phyloP scores from a whole-genome alignment of 2,113 vertebrate genomes.

The Marcusenius ussheri region DNA sequence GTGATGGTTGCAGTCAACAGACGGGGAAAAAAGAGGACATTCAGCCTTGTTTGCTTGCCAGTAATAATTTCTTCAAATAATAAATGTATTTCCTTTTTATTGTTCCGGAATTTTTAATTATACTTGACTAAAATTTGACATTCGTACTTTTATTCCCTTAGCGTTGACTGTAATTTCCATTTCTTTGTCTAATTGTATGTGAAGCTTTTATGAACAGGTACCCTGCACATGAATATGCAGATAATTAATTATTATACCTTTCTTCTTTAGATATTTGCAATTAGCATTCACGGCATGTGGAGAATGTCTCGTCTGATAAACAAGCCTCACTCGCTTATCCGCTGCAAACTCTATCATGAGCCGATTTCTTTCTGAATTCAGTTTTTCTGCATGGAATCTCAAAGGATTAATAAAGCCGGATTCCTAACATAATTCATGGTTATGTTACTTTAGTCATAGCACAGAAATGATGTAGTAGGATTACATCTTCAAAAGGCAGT shows the following conservation, averaged over 20 bases:
- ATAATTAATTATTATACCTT: slow-evolving; percentile 13
- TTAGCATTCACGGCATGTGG: background rate
- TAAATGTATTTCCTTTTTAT: background rate
- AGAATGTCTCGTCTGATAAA: background rate
- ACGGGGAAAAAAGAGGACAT: too few species aligned
- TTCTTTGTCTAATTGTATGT: background rate
- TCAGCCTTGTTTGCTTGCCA: background rate
- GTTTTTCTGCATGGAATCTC: background rate
- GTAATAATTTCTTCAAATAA: background rate
- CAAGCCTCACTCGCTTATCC: background rate
- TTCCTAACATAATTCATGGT: background rate
- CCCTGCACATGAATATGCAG: background rate
- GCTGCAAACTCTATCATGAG: background rate
- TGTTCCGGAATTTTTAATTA: background rate
- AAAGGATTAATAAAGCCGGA: background rate
- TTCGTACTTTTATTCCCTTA: background rate
- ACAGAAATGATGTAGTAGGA: background rate
- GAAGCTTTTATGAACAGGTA: slow-evolving; percentile 5
- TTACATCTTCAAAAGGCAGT: background rate
- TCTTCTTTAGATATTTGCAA: background rate
- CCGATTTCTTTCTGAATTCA: background rate
- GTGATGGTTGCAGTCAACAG: background rate
- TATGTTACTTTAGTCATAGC: background rate
- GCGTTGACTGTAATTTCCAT: background rate
- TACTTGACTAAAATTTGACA: background rate